Conservation (phyloP, 2,888 invertebrate genomes). For the Phyllotreta striolata region DNA sequence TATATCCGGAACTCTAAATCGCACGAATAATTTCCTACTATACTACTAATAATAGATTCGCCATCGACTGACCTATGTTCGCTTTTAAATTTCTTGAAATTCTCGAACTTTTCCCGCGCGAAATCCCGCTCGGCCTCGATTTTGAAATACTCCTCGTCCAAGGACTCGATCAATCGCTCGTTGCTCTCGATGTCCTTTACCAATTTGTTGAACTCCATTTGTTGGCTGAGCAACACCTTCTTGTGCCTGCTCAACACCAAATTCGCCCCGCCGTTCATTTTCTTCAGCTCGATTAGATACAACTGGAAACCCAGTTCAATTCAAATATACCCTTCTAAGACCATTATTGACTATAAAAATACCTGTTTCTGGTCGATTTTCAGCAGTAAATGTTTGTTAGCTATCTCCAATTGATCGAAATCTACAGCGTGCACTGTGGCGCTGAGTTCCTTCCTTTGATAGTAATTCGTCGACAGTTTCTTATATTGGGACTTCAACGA, state of each 20-base stretch:
- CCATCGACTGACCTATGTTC: constrained; percentile 47
- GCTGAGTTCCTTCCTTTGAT: constrained; percentile 66
- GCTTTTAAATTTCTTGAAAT: constrained; percentile 55
- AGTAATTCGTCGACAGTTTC: constrained; percentile 65
- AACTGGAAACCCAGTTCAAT: constrained; percentile 16
- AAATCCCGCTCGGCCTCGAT: constrained; percentile 61
- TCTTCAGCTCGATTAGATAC: constrained; percentile 38
- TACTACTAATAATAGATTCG: too few relatives aligned
- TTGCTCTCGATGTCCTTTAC: constrained; percentile 60
- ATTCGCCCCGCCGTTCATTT: constrained; percentile 61
- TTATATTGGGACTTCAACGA: constrained; percentile 65
- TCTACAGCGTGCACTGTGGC: constrained; percentile 69
- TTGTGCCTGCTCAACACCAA: constrained; percentile 66
- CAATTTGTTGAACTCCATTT: constrained; percentile 60
- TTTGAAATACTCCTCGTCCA: constrained; percentile 60
- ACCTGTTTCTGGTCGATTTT: constrained; percentile 68
- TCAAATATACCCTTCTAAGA: too few relatives aligned
- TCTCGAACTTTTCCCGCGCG: constrained; percentile 54
- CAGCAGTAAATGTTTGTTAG: constrained; percentile 64
- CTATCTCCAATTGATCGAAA: constrained; percentile 70
- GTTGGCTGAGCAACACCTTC: constrained; percentile 65
- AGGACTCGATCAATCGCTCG: constrained; percentile 58
- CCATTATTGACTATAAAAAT: constrained; percentile 62
- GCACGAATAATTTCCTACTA: too few relatives aligned
- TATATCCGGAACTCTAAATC: constrained; percentile 62